phyloP scores from a whole-genome alignment of 2,888 invertebrate genomes.

The Platycnemis pennipes region DNA sequence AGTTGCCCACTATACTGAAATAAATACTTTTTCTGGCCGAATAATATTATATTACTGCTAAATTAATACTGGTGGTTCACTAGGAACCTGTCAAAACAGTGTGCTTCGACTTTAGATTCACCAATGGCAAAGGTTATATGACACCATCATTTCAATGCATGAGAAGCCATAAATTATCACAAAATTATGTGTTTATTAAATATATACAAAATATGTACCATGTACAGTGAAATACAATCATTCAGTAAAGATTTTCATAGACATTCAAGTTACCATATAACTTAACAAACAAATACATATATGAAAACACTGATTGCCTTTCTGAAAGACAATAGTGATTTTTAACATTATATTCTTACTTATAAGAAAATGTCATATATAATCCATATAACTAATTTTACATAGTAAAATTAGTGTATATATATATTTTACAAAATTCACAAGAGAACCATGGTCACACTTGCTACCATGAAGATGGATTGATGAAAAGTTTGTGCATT shows the following conservation, averaged over 20 bases:
- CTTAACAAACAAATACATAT: slow-evolving; percentile 44
- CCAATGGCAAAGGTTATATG: too few relatives aligned
- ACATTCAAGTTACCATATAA: slow-evolving; percentile 41
- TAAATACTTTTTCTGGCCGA: too few relatives aligned
- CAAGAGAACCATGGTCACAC: slow-evolving; percentile 15
- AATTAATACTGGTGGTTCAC: too few relatives aligned
- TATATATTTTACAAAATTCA: background rate
- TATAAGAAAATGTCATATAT: background rate
- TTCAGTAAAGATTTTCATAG: slow-evolving; percentile 30
- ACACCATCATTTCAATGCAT: too few relatives aligned
- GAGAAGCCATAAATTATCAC: background rate
- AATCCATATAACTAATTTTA: slow-evolving; percentile 48
- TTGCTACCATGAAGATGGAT: background rate
- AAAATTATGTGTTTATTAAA: slow-evolving; percentile 33
- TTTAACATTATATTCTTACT: slow-evolving; percentile 35
- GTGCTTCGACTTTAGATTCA: too few relatives aligned
- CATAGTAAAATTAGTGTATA: slow-evolving; percentile 53
- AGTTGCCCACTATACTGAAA: too few relatives aligned
- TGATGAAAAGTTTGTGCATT: slow-evolving; percentile 46
- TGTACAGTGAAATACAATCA: background rate
- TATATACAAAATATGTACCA: slow-evolving; percentile 54
- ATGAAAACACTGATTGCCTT: slow-evolving; percentile 45
- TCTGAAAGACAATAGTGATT: slow-evolving; percentile 49
- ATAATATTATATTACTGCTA: too few relatives aligned
- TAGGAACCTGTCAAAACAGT: too few relatives aligned